Conservation (phyloP, 2,113 vertebrate genomes). For the Paradisaea rubra region DNA sequence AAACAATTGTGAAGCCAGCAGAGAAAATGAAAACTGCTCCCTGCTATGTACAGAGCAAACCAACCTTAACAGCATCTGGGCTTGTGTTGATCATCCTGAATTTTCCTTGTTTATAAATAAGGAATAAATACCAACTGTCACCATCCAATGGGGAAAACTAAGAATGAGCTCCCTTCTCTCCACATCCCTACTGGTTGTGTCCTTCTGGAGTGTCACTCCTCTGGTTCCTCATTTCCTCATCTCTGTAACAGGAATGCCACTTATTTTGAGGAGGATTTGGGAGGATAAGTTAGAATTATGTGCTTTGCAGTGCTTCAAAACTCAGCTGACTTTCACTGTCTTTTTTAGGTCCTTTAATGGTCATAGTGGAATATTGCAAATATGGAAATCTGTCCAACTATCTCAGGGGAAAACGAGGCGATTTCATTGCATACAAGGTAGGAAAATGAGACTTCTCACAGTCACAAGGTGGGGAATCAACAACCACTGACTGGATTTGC, state of each 20-base stretch:
- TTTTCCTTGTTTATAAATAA: neutral
- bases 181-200: neutral
- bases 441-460: neutral
- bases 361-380: conserved; percentile 94
- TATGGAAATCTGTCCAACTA: conserved; percentile 93
- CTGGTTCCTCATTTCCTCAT: neutral
- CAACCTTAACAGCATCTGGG: neutral
- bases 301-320: neutral
- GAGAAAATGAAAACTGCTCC: neutral
- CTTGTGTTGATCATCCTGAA: neutral
- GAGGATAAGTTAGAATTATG: neutral
- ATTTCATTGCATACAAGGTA: conserved; percentile 91
- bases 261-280: neutral
- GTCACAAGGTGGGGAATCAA: neutral
- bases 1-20: neutral
- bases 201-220: neutral
- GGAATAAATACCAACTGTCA: neutral
- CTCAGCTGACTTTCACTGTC: neutral
- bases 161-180: neutral
- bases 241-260: neutral
- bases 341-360: conserved; percentile 85
- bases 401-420: conserved; percentile 82
- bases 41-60: neutral
- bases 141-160: neutral
- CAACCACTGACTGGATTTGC: neutral